Conservation (phyloP, 2,797 vertebrate genomes). For the Xiphophorus birchmanni region DNA sequence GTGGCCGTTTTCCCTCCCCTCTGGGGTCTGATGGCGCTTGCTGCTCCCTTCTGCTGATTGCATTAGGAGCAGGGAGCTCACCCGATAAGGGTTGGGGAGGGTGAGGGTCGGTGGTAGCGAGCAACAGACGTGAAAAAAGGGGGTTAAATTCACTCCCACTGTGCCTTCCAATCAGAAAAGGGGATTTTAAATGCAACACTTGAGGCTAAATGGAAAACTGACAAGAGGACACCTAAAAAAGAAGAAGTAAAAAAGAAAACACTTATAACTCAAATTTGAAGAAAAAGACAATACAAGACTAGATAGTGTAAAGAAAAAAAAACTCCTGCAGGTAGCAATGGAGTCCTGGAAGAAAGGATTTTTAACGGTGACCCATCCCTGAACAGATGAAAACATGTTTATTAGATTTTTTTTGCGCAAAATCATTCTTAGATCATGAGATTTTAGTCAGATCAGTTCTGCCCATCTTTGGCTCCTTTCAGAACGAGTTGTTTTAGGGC, state of each 20-base stretch:
- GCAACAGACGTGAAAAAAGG: constrained; percentile 35
- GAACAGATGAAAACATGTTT: too few species aligned
- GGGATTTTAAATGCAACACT: not conserved
- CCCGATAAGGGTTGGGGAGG: not conserved
- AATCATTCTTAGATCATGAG: too few species aligned
- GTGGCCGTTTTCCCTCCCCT: constrained; percentile 57
- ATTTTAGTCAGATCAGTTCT: too few species aligned
- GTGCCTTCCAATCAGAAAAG: constrained; percentile 13
- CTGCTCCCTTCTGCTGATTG: constrained; percentile 65
- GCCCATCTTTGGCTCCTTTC: too few species aligned
- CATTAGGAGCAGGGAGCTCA: constrained; percentile 36
- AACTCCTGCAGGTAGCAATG: constrained; percentile 4
- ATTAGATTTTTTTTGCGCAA: too few species aligned
- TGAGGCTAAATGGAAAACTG: not conserved
- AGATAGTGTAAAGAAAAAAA: not conserved
- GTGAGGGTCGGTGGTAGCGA: not conserved
- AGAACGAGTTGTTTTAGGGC: too few species aligned
- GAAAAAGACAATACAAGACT: not conserved
- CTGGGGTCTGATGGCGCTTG: constrained; percentile 30
- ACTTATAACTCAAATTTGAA: not conserved
- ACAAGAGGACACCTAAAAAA: not conserved
- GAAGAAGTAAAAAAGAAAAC: not conserved
- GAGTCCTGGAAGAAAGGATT: constrained; percentile 23
- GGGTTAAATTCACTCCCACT: constrained; percentile 44
- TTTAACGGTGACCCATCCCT: too few species aligned